These are phyloP conservation scores for Latrodectus elegans DNA, from an alignment of 2,888 invertebrate genomes.

Conservation along the genomic window DNA sequence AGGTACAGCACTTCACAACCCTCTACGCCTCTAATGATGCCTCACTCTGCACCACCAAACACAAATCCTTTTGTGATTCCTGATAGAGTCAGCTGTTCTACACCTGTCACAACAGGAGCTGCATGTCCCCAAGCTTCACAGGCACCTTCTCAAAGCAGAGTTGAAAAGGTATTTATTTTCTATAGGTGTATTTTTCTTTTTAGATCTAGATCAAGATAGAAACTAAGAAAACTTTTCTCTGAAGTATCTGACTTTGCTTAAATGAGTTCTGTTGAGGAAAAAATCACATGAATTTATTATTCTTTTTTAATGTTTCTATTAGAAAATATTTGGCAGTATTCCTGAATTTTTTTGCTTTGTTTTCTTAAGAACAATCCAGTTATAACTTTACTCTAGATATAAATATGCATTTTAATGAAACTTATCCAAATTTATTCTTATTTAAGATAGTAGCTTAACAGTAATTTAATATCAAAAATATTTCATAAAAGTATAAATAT, in stretches of 20 bases:
- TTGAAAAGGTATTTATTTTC: constrained; percentile 46
- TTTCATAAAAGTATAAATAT: no score
- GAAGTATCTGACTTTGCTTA: neutral
- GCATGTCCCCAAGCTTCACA: constrained; percentile 33
- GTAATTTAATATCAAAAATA: no score
- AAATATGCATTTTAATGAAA: no score
- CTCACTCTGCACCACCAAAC: constrained; percentile 56
- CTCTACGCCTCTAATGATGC: constrained; percentile 67
- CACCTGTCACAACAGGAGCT: constrained; percentile 28
- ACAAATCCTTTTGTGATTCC: constrained; percentile 64
- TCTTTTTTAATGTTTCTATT: no score
- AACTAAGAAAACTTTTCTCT: neutral
- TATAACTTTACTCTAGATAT: no score
- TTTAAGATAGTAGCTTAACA: no score
- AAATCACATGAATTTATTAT: no score
- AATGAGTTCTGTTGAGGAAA: neutral
- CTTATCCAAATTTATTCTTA: no score
- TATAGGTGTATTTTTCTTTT: no score
- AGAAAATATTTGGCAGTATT: no score
- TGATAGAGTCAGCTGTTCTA: constrained; percentile 40
- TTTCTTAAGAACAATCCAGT: no score
- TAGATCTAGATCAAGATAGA: neutral
- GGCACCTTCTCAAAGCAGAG: constrained; percentile 54
- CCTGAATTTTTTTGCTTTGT: no score
- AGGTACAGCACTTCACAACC: constrained; percentile 64